Evolutionary conservation across 35 echinoderm and acorn worm genomes (phyloP), one percentile per base, ranked within the genome.

Genomic region (Holothuria glaberrima): DNA sequence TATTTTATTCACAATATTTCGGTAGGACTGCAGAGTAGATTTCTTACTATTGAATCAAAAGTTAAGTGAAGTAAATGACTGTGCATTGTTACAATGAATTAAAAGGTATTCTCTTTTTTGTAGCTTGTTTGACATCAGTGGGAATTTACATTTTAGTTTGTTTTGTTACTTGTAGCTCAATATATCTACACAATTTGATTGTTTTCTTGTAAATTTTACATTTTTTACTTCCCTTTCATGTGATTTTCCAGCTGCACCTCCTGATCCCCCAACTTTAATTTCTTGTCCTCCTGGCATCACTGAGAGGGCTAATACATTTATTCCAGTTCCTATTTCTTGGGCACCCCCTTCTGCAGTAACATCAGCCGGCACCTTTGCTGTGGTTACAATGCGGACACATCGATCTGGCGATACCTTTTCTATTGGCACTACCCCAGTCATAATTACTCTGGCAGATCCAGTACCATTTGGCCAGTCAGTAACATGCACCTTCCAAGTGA

Each of bases 241-340:
- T n/a, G n/a, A 69, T 69, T 26, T 54, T 54, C 6, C 80, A 84
- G 80, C 58, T 24, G 22, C 57, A 2, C 57, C 80, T 16, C 80
- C 80, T n/a, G 12, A 21, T 60, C 80, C 80, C 17, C 80, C 80
- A 1, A 84, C 59, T 7, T 36, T 84, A 56, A 17, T 84, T 36
- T 84, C 57, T 10, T 84, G 80, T 57, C 80, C 80, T 4, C n/a
- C 25, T 17, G 80, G 61, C 80, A 84, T 84, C 45, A 84, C 80
- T 13, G 3, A 62, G 80, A 48, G 80, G 12, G 52, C 80, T 22
- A 30, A 18, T 38, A 35, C 52, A 5, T 48, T 48, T 6, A 30
- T 9, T 29, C 52, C 80, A 17, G 80, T 84, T 59, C 32, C 80
- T 32, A 61, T 61, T 38, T 60, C 36, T 56, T 84, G 80, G 80